phyloP scores from a whole-genome alignment of 1,140 invertebrate species.

The Danaus plexippus region DNA sequence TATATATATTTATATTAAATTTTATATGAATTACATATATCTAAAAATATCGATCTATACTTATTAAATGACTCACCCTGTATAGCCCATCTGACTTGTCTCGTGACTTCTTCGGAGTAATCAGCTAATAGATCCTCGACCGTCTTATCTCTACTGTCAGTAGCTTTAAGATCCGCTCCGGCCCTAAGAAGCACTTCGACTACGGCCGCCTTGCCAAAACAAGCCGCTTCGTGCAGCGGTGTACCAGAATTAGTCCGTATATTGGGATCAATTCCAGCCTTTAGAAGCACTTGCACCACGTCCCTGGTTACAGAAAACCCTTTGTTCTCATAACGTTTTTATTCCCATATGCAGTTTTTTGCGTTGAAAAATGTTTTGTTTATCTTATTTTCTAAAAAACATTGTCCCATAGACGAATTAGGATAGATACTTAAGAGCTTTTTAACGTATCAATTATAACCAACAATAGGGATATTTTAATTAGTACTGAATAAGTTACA shows the following conservation, averaged over 20 bases:
- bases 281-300: slow-evolving; percentile 86
- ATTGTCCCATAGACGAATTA: too few species aligned
- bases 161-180: slow-evolving; percentile 86
- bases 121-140: slow-evolving; percentile 90
- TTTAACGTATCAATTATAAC: too few species aligned
- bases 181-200: slow-evolving; percentile 86
- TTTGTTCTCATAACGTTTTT: too few species aligned
- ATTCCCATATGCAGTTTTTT: too few species aligned
- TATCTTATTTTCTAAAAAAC: too few species aligned
- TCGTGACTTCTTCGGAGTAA: slow-evolving; percentile 90
- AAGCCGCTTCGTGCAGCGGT: slow-evolving; percentile 94
- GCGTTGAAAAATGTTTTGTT: too few species aligned
- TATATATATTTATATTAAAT: too few species aligned
- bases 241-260: slow-evolving; percentile 89
- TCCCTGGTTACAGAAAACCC: slow-evolving; percentile 69
- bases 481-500: too few species aligned
- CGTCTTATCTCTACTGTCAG: slow-evolving; percentile 85
- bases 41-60: too few species aligned
- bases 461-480: too few species aligned
- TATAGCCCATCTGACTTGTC: slow-evolving; percentile 87
- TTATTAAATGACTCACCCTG: slow-evolving; percentile 74
- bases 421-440: too few species aligned
- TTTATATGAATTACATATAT: too few species aligned
- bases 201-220: slow-evolving; percentile 94
- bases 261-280: slow-evolving; percentile 92